Evolutionary conservation across 2,888 invertebrate species (phyloP).

Genomic region (Frankliniella intonsa): DNA sequence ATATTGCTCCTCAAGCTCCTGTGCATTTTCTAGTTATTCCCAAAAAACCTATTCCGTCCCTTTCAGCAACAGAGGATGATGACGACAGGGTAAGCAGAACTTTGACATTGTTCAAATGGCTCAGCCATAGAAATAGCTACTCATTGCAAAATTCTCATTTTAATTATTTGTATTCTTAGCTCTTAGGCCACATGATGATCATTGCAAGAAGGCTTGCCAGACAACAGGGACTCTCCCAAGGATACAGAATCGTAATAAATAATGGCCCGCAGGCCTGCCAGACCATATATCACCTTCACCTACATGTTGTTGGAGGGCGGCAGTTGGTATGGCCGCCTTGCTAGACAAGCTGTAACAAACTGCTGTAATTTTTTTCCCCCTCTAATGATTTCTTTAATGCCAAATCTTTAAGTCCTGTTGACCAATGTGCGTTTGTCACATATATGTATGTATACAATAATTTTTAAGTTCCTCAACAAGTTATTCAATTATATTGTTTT

Average conservation of each 20-base stretch:
- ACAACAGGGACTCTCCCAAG: conserved; percentile 67
- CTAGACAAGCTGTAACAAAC: conserved; percentile 49
- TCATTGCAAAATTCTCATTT: conserved; percentile 6
- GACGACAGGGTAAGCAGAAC: conserved; percentile 57
- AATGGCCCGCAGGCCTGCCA: conserved; percentile 90
- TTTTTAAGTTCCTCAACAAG: background rate
- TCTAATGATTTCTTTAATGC: background rate
- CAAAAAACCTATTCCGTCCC: conserved; percentile 75
- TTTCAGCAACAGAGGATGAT: conserved; percentile 69
- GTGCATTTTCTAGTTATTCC: conserved; percentile 94
- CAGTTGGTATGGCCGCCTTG: conserved; percentile 96
- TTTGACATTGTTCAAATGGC: too few relatives aligned
- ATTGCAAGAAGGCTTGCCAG: conserved; percentile 79
- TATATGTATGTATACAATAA: too few relatives aligned
- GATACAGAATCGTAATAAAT: conserved; percentile 87
- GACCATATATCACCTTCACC: conserved; percentile 89
- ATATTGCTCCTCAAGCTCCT: conserved; percentile 89
- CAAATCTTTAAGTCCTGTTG: background rate
- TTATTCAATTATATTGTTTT: conserved; percentile 8
- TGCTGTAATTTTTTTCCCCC: background rate
- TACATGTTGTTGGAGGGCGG: conserved; percentile 90
- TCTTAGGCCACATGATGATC: conserved; percentile 71
- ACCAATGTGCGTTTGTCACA: too few relatives aligned
- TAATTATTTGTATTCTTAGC: conserved; percentile 42
- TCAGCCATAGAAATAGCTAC: background rate